Evolutionary conservation across 2,113 vertebrate species (phyloP).

Genomic region (Todiramphus saurophagus): DNA sequence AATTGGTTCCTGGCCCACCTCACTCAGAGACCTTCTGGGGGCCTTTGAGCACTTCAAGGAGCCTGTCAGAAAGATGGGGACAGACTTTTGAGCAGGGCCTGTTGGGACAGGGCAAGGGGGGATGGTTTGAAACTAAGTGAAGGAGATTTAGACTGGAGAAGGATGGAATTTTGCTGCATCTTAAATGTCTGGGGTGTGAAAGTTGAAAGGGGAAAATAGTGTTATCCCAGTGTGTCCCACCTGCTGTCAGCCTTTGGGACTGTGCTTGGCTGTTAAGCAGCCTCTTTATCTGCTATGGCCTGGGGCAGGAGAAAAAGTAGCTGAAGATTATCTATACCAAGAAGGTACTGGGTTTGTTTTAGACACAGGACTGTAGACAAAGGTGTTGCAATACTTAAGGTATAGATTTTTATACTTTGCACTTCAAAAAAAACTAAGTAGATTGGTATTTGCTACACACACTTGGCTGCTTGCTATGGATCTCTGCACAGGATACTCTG

Average conservation of each 20-base stretch:
- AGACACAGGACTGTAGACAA: background rate
- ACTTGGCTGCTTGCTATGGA: background rate
- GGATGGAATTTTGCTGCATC: background rate
- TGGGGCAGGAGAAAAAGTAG: background rate
- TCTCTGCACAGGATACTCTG: background rate
- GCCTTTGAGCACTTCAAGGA: background rate
- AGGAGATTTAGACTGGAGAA: background rate
- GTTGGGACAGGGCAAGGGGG: no score
- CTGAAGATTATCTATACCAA: background rate
- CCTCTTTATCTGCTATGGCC: background rate
- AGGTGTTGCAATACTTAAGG: background rate
- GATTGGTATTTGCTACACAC: background rate
- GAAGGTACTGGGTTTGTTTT: background rate
- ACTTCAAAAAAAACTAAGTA: background rate
- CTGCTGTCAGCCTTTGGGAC: background rate
- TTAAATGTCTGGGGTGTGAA: background rate
- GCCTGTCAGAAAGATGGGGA: background rate
- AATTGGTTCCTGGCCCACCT: background rate
- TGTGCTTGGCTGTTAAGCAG: background rate
- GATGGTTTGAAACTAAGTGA: no score
- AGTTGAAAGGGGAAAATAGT: background rate
- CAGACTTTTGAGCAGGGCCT: no score
- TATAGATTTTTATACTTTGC: background rate
- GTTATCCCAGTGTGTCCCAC: background rate
- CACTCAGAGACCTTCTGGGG: background rate